Conservation (phyloP, 2,888 invertebrate species). For the Buathra laborator region DNA sequence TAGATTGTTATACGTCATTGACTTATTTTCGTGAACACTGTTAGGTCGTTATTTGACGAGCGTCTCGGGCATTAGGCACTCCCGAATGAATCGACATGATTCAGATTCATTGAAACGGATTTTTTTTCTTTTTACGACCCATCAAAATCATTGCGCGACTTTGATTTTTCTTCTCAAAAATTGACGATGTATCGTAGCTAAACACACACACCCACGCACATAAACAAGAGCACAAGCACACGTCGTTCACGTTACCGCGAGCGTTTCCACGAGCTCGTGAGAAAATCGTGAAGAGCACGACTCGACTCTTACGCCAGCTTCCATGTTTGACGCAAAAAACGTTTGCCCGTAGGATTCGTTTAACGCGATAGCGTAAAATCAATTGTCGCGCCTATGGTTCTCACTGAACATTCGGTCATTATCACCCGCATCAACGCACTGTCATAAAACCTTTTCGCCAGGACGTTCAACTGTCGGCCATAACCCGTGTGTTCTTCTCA, state of each 20-base stretch:
- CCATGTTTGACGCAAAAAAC: conserved; percentile 71
- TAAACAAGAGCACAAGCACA: conserved; percentile 35
- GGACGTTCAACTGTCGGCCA: conserved; percentile 41
- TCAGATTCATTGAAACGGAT: conserved; percentile 68
- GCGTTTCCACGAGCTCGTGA: conserved; percentile 33
- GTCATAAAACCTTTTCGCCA: background rate
- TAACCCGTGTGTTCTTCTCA: conserved; percentile 12
- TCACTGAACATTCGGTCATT: conserved; percentile 53
- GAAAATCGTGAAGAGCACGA: conserved; percentile 41
- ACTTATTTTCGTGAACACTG: conserved; percentile 35
- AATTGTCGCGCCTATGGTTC: background rate
- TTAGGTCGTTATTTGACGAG: conserved; percentile 37
- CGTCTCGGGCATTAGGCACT: conserved; percentile 13
- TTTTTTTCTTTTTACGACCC: background rate
- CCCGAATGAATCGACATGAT: background rate
- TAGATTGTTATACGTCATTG: conserved; percentile 44
- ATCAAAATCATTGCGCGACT: conserved; percentile 51
- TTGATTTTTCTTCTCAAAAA: conserved; percentile 61
- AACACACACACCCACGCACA: conserved; percentile 64
- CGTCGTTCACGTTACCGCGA: conserved; percentile 38
- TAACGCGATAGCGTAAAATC: background rate
- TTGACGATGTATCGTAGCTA: conserved; percentile 72
- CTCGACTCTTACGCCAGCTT: conserved; percentile 78
- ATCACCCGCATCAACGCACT: conserved; percentile 65
- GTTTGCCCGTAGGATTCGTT: conserved; percentile 31